Evolutionary conservation across 1,140 invertebrate genomes (phyloP).

Genomic region (Mya arenaria): DNA sequence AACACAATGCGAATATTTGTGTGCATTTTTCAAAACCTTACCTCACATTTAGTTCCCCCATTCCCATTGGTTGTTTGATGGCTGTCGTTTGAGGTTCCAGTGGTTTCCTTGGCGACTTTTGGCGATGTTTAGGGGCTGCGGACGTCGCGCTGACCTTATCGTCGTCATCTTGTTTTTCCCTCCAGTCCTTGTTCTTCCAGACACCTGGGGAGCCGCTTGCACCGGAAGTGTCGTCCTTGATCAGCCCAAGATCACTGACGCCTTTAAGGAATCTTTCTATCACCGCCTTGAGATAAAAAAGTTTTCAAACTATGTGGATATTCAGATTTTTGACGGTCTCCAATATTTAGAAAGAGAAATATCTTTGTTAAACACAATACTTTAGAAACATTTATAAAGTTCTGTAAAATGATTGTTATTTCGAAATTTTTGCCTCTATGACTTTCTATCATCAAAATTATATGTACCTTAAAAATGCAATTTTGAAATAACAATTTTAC

Average conservation of each 20-base stretch:
- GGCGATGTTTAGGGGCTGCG: neutral
- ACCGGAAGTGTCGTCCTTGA: conserved; percentile 7
- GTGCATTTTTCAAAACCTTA: no score
- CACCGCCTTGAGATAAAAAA: neutral
- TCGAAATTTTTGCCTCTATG: no score
- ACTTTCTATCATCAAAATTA: no score
- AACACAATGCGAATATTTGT: no score
- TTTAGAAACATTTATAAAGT: no score
- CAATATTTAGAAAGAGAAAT: no score
- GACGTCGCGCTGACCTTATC: neutral
- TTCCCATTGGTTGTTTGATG: neutral
- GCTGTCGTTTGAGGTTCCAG: neutral
- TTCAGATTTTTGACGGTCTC: no score
- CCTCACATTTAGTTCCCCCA: neutral
- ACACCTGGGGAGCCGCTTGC: neutral
- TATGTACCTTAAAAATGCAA: no score
- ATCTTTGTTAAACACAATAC: no score
- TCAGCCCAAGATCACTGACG: conserved; percentile 3
- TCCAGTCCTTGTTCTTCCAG: neutral
- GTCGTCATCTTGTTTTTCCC: neutral
- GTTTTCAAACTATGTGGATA: no score
- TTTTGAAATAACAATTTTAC: no score
- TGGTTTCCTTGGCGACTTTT: neutral
- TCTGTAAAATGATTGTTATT: no score
- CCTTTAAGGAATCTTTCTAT: conserved; percentile 31